A percentile compares a stretch with the other conserved stretches of the same genome.
These are phyloP conservation scores for Phylloscopus collybita DNA, from an alignment of 2,797 vertebrate genomes.

Conservation along the genomic window DNA sequence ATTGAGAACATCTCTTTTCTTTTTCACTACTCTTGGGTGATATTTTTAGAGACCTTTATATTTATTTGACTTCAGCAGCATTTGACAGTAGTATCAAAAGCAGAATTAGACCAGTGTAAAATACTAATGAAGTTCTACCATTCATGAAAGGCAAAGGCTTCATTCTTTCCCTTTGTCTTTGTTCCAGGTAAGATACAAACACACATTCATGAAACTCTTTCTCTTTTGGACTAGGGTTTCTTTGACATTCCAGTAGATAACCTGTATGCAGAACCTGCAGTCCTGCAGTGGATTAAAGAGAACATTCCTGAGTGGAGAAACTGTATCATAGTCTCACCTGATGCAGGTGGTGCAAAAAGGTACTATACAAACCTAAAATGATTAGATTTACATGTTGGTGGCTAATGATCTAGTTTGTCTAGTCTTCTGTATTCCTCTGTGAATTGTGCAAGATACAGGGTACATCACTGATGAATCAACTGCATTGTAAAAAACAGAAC, in stretches of 20 bases:
- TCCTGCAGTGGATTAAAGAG: conserved; percentile 93
- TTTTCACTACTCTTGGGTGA: neutral
- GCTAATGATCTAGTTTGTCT: neutral
- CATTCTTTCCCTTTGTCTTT: neutral
- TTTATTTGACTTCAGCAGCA: neutral
- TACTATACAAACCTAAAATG: conserved; percentile 45
- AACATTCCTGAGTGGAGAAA: conserved; percentile 92
- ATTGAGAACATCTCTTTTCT: neutral
- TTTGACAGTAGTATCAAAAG: neutral
- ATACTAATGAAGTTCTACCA: neutral
- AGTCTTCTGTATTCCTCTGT: neutral
- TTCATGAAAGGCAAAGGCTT: neutral
- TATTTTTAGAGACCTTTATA: neutral
- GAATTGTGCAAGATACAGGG: neutral
- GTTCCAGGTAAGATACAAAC: neutral
- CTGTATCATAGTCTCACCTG: conserved; percentile 92
- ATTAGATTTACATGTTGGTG: neutral
- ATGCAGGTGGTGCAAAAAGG: conserved; percentile 95
- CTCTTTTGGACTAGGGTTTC: conserved; percentile 83
- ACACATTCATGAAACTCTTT: neutral
- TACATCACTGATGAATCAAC: neutral
- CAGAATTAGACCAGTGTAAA: neutral
- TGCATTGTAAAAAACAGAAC: neutral
- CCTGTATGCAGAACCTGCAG: conserved; percentile 92
- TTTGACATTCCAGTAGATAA: conserved; percentile 98